Evolutionary conservation across 2,888 invertebrate species (phyloP).

Genomic region (Tachina grossa): DNA sequence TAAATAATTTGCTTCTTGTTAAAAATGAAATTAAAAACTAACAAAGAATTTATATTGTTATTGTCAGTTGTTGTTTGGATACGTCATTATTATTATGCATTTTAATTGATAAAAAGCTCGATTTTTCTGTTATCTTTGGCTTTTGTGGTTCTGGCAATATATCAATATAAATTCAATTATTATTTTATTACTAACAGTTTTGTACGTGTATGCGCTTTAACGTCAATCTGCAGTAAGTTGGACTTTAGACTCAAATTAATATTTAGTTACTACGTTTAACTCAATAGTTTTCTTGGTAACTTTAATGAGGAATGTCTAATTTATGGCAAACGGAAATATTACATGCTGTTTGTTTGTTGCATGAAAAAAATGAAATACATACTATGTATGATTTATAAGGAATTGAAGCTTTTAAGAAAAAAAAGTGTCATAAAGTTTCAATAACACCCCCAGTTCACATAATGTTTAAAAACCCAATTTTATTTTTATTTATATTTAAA

Average conservation of each 20-base stretch:
- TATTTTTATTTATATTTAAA: no score
- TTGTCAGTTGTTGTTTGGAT: not conserved
- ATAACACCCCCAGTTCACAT: no score
- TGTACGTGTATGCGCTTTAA: not conserved
- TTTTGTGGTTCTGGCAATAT: not conserved
- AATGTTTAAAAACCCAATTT: no score
- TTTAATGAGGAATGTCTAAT: conserved; percentile 24
- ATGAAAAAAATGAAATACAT: not conserved
- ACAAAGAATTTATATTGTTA: conserved; percentile 17
- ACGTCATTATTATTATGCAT: conserved; percentile 16
- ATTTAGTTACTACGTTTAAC: conserved; percentile 18
- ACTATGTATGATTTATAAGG: not conserved
- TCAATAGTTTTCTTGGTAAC: conserved; percentile 10
- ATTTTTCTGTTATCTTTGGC: not conserved
- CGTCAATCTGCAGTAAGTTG: conserved; percentile 25
- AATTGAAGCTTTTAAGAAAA: not conserved
- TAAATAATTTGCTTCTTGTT: conserved; percentile 27
- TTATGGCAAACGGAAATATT: conserved; percentile 36
- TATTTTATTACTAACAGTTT: conserved; percentile 9
- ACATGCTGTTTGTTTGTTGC: not conserved
- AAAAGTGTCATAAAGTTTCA: not conserved
- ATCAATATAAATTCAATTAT: conserved; percentile 8
- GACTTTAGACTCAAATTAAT: conserved; percentile 32
- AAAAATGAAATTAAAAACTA: not conserved
- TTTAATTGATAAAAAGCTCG: not conserved